Percentiles rank a stretch among this genome's conserved stretches.
Evolutionary conservation across 2,888 invertebrate species (phyloP).

Genomic region (Pinctada fucata): DNA sequence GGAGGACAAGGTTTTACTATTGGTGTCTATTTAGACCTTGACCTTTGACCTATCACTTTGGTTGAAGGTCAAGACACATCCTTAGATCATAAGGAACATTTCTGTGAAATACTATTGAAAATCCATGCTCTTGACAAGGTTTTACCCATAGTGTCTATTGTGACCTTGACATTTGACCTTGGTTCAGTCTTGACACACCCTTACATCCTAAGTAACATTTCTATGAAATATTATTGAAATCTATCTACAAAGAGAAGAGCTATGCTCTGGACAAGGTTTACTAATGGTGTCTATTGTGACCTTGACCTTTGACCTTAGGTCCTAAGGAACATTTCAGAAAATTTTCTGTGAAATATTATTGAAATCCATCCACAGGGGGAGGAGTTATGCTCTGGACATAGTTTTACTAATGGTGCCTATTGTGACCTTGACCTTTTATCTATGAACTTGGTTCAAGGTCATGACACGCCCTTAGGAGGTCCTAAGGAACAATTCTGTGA

Average conservation of each 20-base stretch:
- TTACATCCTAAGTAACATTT: not conserved
- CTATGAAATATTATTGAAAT: not conserved
- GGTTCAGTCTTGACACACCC: not conserved
- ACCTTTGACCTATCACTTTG: not conserved
- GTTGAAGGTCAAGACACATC: not conserved
- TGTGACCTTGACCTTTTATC: not conserved
- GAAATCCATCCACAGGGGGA: not conserved
- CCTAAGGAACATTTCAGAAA: not conserved
- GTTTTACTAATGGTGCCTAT: not conserved
- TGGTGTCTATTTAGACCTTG: not conserved
- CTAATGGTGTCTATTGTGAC: not conserved
- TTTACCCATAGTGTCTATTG: not conserved
- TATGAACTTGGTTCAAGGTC: not conserved
- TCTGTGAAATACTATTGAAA: not conserved
- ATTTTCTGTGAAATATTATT: not conserved
- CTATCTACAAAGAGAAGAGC: not conserved
- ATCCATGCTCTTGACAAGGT: not conserved
- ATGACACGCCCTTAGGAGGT: not conserved
- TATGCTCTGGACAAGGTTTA: not conserved
- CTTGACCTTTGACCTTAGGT: not conserved
- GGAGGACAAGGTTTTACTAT: too few species aligned
- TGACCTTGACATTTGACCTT: not conserved
- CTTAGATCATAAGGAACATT: not conserved
- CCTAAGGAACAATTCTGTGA: too few species aligned
- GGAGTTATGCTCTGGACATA: not conserved